Evolutionary conservation across 2,888 invertebrate genomes (phyloP).

Genomic region (Phortica okadai): DNA sequence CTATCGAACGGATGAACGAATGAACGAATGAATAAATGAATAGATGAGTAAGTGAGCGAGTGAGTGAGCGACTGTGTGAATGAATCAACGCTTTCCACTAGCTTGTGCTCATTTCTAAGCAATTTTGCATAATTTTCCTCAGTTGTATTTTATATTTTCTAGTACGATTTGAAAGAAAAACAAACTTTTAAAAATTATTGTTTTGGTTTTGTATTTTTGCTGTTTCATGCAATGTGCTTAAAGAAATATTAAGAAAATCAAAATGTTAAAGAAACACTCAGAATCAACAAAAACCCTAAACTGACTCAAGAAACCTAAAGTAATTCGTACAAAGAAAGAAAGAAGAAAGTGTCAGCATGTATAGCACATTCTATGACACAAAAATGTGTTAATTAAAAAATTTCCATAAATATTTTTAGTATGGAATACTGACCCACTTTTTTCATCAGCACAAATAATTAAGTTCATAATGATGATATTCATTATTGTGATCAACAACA

Average conservation of each 20-base stretch:
- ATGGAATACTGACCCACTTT: slow-evolving; percentile 11
- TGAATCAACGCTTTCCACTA: neutral
- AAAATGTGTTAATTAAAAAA: slow-evolving; percentile 14
- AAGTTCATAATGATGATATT: neutral
- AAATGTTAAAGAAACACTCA: neutral
- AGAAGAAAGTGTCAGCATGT: neutral
- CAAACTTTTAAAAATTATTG: too few species aligned
- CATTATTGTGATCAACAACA: neutral
- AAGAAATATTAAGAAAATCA: neutral
- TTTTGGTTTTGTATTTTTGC: too few species aligned
- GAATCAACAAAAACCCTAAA: neutral
- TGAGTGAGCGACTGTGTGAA: neutral
- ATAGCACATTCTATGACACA: neutral
- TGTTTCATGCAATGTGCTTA: too few species aligned
- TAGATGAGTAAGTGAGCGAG: neutral
- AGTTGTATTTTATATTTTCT: neutral
- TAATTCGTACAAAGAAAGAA: neutral
- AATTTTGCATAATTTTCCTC: neutral
- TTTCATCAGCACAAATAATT: neutral
- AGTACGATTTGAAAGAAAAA: neutral
- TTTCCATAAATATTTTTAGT: slow-evolving; percentile 14
- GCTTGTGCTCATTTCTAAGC: neutral
- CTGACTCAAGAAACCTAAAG: neutral
- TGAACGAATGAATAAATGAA: neutral
- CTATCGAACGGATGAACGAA: neutral